Conservation (phyloP, 2,113 vertebrate genomes). For the Salvelinus alpinus region DNA sequence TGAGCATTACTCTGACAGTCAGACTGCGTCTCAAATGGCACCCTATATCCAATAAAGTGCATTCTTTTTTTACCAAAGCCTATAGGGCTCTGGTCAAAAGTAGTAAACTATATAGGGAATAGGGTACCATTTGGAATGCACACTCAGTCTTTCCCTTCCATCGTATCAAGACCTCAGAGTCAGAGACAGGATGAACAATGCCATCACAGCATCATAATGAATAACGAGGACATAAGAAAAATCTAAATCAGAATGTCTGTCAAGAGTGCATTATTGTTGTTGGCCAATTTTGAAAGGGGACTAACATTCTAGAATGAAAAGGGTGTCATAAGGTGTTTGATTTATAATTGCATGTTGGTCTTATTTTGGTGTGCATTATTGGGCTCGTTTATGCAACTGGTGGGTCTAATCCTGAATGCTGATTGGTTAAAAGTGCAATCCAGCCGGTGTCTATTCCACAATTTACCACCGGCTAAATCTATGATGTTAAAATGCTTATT, state of each 20-base stretch:
- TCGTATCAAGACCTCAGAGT: constrained; percentile 13
- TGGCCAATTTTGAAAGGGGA: too few species aligned
- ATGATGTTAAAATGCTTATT: too few species aligned
- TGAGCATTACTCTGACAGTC: constrained; percentile 19
- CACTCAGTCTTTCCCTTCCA: neutral
- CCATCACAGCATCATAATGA: constrained; percentile 12
- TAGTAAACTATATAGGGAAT: too few species aligned
- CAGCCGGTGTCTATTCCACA: too few species aligned
- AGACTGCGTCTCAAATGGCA: too few species aligned
- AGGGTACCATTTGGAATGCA: too few species aligned
- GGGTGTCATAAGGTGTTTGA: neutral
- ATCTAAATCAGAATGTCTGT: neutral
- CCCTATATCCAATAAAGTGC: too few species aligned
- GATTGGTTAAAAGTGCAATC: too few species aligned
- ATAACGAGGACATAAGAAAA: neutral
- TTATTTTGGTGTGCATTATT: constrained; percentile 21
- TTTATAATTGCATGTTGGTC: neutral
- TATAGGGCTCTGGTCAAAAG: too few species aligned
- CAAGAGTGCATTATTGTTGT: neutral
- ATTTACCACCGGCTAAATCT: too few species aligned
- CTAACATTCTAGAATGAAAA: neutral
- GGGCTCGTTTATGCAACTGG: constrained; percentile 39
- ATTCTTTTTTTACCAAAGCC: too few species aligned
- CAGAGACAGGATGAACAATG: neutral
- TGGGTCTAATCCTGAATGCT: too few species aligned